Evolutionary conservation across 2,113 vertebrate species (phyloP).

Genomic region (Serilophus lunatus): DNA sequence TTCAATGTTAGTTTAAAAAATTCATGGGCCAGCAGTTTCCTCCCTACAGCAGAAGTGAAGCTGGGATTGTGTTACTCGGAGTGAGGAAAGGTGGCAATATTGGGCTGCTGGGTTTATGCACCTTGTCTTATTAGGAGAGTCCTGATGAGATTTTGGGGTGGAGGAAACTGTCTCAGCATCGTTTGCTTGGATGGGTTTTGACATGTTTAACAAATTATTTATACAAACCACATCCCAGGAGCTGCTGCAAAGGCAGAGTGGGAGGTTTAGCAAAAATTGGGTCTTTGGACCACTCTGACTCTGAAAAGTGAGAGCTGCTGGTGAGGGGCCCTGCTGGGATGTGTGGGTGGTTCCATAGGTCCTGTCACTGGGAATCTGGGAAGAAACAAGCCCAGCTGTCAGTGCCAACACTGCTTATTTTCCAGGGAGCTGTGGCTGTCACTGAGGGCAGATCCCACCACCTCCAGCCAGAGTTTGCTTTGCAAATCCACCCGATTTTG

Average conservation of each 20-base stretch:
- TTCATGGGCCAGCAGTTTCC: not conserved
- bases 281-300: not conserved
- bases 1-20: not conserved
- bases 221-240: fast-evolving
- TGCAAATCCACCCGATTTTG: not conserved
- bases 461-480: not conserved
- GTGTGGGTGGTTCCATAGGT: not conserved
- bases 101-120: not conserved
- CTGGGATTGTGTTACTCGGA: not conserved
- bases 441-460: fast-evolving
- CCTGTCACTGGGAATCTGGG: fast-evolving
- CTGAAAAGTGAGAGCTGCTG: not conserved
- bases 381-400: not conserved
- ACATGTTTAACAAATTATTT: not conserved
- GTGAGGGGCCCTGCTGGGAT: not conserved
- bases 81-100: not conserved
- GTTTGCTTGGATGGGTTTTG: fast-evolving
- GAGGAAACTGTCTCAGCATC: not conserved
- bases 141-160: not conserved
- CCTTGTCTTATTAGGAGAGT: not conserved
- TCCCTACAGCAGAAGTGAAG: not conserved
- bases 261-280: not conserved
- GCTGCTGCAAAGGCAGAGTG: not conserved
- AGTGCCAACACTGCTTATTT: not conserved
- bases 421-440: not conserved